Conservation (phyloP, 2,797 vertebrate genomes). For the Hoplostethus atlanticus region DNA sequence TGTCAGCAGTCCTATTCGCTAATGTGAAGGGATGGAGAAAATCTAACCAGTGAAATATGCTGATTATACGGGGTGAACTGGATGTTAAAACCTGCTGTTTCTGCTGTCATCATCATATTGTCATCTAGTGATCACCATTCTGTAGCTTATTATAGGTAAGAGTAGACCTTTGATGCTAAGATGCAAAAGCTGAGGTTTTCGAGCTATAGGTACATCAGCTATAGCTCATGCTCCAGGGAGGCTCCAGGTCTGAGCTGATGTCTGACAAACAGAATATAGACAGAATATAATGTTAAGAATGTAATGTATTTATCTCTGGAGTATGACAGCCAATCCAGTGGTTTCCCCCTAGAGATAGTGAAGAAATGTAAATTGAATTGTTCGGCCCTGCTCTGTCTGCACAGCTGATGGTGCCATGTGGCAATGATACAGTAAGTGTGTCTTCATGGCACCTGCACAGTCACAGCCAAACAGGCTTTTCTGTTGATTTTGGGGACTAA, state of each 20-base stretch:
- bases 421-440: slow-evolving; percentile 29
- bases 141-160: slow-evolving; percentile 15
- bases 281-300: slow-evolving; percentile 15
- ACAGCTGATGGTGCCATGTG: slow-evolving; percentile 63
- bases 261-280: slow-evolving; percentile 18
- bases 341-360: slow-evolving; percentile 4
- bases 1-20: slow-evolving; percentile 42
- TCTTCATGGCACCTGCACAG: slow-evolving; percentile 46
- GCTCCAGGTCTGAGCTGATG: slow-evolving; percentile 24
- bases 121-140: slow-evolving; percentile 40
- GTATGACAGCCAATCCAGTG: slow-evolving; percentile 8
- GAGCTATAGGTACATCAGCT: slow-evolving; percentile 17
- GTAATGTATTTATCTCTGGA: slow-evolving; percentile 15
- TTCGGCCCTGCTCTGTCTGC: slow-evolving; percentile 31
- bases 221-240: not conserved
- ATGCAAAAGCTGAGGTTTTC: slow-evolving; percentile 55
- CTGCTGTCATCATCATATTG: slow-evolving; percentile 56
- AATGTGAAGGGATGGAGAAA: slow-evolving; percentile 48
- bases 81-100: slow-evolving; percentile 45
- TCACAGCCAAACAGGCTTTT: slow-evolving; percentile 7
- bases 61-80: slow-evolving; percentile 39
- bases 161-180: slow-evolving; percentile 48
- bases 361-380: not conserved
- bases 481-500: slow-evolving; percentile 1
- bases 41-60: slow-evolving; percentile 34